Base-by-base conservation (phyloP, 2,888 invertebrate genomes). In the Ophion slaviceki region DNA sequence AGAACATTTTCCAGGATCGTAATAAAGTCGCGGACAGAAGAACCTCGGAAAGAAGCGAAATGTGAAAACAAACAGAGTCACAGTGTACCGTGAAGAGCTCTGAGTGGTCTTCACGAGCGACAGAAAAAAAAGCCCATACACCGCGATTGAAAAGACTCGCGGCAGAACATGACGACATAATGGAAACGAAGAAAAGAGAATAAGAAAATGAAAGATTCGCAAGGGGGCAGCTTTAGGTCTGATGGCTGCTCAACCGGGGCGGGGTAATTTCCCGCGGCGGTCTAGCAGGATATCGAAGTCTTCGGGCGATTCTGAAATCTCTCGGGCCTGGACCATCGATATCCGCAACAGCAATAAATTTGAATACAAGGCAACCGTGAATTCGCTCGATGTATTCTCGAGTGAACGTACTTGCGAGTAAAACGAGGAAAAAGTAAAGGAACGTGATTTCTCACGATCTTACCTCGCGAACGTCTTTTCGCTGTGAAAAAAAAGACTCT, bases 291-390 rank as follows among this genome's bases (percentile, higher is more conserved):
- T 79, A 82, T 86, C 80, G 85, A 14, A 76, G 67, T 77, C 80
- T 72, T 67, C 53, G 24, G 67, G 82, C 70, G 78, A 71, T 78
- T 80, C 78, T 53, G 59, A 80, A 59, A 80, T 74, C 32, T 75
- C 53, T 3, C n/a, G 36, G 61, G 20, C 24, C 59, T 47, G 59
- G 59, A 81, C 76, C 67, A 62, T 87, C 86, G 81, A 76, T 82
- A 79, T 80, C 79, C 80, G 78, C 84, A 80, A 82, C 74, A 67
- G 74, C 87, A 79, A 87, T 87, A 86, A 87, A 87, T 87, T 81
- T 86, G 76, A 82, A 84, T 87, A 82, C 80, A 74, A 78, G 81
- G 32, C 62, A 32, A 47, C 59, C 74, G 45, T 3, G 47, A 45
- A 20, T 66, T 59, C 20, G 67, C 75, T 64, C 61, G 32, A 68